A percentile compares a stretch with the other conserved stretches of the same genome.
phyloP scores from a whole-genome alignment of 2,888 invertebrate species.

The Phyto melanocephala region DNA sequence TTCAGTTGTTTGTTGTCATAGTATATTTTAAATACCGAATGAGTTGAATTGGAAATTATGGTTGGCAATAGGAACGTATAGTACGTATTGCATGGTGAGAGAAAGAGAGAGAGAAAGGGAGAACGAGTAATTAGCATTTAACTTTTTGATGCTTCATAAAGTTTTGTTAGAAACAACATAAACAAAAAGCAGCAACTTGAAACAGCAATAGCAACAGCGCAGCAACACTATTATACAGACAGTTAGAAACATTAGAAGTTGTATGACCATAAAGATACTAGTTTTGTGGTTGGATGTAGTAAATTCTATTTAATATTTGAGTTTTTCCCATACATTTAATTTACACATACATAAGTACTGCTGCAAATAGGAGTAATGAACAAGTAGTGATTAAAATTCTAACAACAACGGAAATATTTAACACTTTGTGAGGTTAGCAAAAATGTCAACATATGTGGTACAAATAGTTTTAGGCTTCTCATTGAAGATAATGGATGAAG shows the following conservation, averaged over 20 bases:
- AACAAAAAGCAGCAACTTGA: slow-evolving; percentile 15
- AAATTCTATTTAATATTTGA: slow-evolving; percentile 46
- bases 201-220: slow-evolving; percentile 7
- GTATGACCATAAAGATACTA: slow-evolving; percentile 41
- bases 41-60: slow-evolving; percentile 47
- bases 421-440: background rate
- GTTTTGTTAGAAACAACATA: slow-evolving; percentile 49
- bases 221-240: too few relatives aligned
- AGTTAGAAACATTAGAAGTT: slow-evolving; percentile 19
- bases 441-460: too few relatives aligned
- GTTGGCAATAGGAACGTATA: background rate
- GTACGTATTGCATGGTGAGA: background rate
- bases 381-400: slow-evolving; percentile 4
- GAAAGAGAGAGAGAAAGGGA: too few relatives aligned
- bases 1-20: slow-evolving; percentile 38
- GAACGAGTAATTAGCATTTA: slow-evolving; percentile 60
- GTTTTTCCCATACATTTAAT: background rate
- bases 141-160: slow-evolving; percentile 62
- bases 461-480: too few relatives aligned
- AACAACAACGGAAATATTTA: background rate
- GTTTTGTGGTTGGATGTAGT: slow-evolving; percentile 44
- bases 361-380: slow-evolving; percentile 12
- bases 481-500: too few relatives aligned
- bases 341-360: background rate
- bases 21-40: slow-evolving; percentile 21